Evolutionary conservation across 2,113 vertebrate species (phyloP).

Genomic region (Egretta garzetta): DNA sequence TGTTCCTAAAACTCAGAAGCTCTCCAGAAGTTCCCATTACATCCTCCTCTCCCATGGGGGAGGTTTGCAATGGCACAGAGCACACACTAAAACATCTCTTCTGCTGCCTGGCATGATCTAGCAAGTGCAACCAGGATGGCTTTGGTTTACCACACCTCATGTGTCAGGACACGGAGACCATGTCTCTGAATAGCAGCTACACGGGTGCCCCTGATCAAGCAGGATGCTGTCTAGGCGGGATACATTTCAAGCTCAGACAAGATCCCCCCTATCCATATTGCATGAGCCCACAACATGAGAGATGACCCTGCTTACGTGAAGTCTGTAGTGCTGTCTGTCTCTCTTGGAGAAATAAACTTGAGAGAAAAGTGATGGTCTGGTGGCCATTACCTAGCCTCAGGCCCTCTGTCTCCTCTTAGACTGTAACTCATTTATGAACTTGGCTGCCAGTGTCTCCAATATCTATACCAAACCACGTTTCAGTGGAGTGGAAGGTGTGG

Average conservation of each 20-base stretch:
- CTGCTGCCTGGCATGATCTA: neutral
- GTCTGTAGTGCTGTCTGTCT: neutral
- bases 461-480: accelerated
- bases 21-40: neutral
- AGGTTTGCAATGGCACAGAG: neutral
- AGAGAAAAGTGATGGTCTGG: neutral
- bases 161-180: neutral
- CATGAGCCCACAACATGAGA: neutral
- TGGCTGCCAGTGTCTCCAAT: neutral
- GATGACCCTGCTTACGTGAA: neutral
- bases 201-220: neutral
- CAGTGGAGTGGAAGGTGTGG: neutral
- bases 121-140: neutral
- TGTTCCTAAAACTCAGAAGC: neutral
- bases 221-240: neutral
- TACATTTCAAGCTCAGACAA: neutral
- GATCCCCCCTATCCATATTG: neutral
- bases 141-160: neutral
- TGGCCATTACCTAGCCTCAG: neutral
- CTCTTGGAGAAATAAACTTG: neutral
- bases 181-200: neutral
- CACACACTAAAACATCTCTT: neutral
- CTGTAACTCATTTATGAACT: neutral
- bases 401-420: neutral
- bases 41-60: neutral